These are phyloP conservation scores for Girardinichthys multiradiatus DNA, from an alignment of 2,113 vertebrate species.

Conservation along the genomic window DNA sequence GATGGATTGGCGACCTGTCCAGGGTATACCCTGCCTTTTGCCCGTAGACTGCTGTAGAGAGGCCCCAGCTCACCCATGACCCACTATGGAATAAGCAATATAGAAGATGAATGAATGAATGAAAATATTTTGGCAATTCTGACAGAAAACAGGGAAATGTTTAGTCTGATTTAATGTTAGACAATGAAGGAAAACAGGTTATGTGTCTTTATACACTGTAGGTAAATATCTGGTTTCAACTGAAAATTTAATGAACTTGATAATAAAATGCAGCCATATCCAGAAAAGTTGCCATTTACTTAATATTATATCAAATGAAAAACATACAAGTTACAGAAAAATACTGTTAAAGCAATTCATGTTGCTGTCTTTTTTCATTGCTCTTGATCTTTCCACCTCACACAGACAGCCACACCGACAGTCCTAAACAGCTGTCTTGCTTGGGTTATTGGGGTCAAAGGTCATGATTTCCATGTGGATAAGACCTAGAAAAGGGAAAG, in stretches of 20 bases:
- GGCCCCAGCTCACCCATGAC: too few relatives aligned
- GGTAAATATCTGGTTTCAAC: background rate
- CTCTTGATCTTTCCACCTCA: conserved; percentile 8
- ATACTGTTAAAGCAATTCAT: background rate
- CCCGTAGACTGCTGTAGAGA: too few relatives aligned
- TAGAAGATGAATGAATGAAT: too few relatives aligned
- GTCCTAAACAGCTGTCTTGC: conserved; percentile 72
- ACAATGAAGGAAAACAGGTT: too few relatives aligned
- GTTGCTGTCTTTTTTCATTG: background rate
- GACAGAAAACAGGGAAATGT: background rate
- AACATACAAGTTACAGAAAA: background rate
- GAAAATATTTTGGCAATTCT: too few relatives aligned
- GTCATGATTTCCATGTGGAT: conserved; percentile 87
- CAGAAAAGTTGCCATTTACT: conserved; percentile 1
- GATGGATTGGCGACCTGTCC: too few relatives aligned
- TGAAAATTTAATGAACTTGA: background rate
- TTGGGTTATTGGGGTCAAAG: conserved; percentile 81
- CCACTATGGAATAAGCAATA: too few relatives aligned
- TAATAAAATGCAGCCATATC: background rate
- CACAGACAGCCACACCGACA: background rate
- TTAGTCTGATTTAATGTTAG: background rate
- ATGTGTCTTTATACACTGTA: background rate
- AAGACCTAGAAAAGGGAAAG: conserved; percentile 67
- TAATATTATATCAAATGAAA: background rate
- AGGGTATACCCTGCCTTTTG: too few relatives aligned